Evolutionary conservation across 2,888 invertebrate genomes (phyloP).

Genomic region (Drosophila suboccidentalis): DNA sequence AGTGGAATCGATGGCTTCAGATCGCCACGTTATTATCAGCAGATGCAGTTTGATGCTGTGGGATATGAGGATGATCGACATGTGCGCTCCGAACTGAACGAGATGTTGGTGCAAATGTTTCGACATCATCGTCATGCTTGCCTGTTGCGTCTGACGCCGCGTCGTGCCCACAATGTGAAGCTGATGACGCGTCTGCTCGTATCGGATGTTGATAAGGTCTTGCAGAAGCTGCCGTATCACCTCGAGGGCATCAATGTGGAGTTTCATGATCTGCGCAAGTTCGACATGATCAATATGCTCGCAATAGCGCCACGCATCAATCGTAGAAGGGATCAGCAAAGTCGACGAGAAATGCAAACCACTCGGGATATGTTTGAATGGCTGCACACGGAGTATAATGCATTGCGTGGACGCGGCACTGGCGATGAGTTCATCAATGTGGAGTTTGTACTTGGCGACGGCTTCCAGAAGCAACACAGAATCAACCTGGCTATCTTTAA

Average conservation of each 20-base stretch:
- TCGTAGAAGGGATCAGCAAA: not conserved
- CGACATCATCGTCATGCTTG: slow-evolving; percentile 51
- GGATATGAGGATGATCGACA: slow-evolving; percentile 68
- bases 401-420: slow-evolving; percentile 42
- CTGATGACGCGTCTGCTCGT: slow-evolving; percentile 69
- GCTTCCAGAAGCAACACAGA: slow-evolving; percentile 18
- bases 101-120: slow-evolving; percentile 60
- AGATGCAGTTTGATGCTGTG: slow-evolving; percentile 73
- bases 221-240: slow-evolving; percentile 44
- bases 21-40: slow-evolving; percentile 40
- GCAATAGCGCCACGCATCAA: slow-evolving; percentile 7
- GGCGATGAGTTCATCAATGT: slow-evolving; percentile 76
- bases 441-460: slow-evolving; percentile 52
- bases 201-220: slow-evolving; percentile 66
- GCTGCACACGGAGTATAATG: slow-evolving; percentile 64
- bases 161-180: slow-evolving; percentile 55
- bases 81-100: slow-evolving; percentile 49
- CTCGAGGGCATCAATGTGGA: slow-evolving; percentile 62
- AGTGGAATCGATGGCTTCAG: not conserved
- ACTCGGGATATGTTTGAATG: slow-evolving; percentile 72
- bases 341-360: slow-evolving; percentile 39
- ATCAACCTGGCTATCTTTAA: slow-evolving; percentile 62
- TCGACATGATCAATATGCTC: slow-evolving; percentile 75
- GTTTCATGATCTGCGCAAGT: slow-evolving; percentile 75
- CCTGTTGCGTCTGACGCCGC: slow-evolving; percentile 60